A percentile compares a stretch with the other conserved stretches of the same genome.
These are phyloP conservation scores for Ditula angustiorana DNA, from an alignment of 2,888 invertebrate species.

Conservation along the genomic window DNA sequence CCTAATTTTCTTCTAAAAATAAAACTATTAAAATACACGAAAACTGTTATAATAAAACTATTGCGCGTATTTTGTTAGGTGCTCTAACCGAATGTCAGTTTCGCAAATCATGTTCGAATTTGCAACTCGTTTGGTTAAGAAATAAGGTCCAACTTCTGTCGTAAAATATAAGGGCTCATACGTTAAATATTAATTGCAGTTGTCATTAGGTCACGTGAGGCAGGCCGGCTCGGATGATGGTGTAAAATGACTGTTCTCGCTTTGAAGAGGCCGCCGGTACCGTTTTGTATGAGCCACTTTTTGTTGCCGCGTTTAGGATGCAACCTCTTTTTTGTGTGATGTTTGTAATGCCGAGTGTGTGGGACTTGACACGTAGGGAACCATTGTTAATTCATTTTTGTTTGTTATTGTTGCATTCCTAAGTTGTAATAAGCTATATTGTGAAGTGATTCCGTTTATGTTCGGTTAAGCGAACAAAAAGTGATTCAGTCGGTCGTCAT, in stretches of 20 bases:
- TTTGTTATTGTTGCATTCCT: conserved; percentile 76
- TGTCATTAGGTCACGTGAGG: conserved; percentile 79
- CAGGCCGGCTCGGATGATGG: conserved; percentile 66
- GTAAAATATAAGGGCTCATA: conserved; percentile 2
- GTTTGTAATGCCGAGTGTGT: conserved; percentile 84
- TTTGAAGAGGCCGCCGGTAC: conserved; percentile 79
- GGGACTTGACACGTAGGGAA: conserved; percentile 83
- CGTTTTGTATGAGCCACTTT: conserved; percentile 76
- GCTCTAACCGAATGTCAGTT: background rate
- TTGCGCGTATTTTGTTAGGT: too few species aligned
- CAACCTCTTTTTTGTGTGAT: conserved; percentile 78
- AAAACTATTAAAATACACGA: too few species aligned
- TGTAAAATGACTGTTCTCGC: conserved; percentile 78
- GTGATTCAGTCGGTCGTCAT: background rate
- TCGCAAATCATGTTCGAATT: background rate
- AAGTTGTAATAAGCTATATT: conserved; percentile 52
- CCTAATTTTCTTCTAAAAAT: too few species aligned
- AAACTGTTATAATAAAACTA: too few species aligned
- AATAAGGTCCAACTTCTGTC: conserved; percentile 4
- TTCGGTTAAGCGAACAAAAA: conserved; percentile 45
- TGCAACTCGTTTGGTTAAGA: background rate
- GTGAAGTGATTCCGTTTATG: conserved; percentile 54
- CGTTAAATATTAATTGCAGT: conserved; percentile 47
- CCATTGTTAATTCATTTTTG: conserved; percentile 78
- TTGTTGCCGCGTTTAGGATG: conserved; percentile 79